Conservation (phyloP, 2,888 invertebrate genomes). For the Stenotaenia linearis region DNA sequence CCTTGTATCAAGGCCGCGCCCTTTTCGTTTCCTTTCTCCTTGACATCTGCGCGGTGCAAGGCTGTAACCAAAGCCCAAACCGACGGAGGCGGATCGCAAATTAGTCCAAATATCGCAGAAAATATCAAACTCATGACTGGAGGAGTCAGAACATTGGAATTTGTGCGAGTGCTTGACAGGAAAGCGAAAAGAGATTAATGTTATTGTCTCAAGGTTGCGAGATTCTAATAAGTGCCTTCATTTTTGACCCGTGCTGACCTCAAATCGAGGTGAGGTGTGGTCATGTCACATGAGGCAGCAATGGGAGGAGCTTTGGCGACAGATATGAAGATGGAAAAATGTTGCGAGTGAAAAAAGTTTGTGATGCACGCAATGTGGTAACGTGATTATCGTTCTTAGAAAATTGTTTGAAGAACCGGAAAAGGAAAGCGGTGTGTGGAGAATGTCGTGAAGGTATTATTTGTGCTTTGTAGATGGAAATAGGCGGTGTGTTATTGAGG, state of each 20-base stretch:
- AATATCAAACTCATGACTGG: too few relatives aligned
- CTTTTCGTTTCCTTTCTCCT: not conserved
- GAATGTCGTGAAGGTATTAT: too few relatives aligned
- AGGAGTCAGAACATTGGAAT: too few relatives aligned
- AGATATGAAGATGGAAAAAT: not conserved
- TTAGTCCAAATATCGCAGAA: not conserved
- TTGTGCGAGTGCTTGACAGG: too few relatives aligned
- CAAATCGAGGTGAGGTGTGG: conserved; percentile 11
- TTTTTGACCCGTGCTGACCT: not conserved
- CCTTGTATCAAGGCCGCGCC: conserved; percentile 1
- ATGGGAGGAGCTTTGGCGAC: conserved; percentile 6
- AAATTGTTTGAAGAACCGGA: too few relatives aligned
- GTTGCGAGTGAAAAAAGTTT: not conserved
- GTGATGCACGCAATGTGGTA: too few relatives aligned
- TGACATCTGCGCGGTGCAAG: not conserved
- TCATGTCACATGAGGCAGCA: not conserved
- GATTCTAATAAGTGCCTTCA: not conserved
- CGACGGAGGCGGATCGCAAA: not conserved
- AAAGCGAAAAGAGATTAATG: too few relatives aligned
- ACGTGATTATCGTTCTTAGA: too few relatives aligned
- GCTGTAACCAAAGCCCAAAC: not conserved
- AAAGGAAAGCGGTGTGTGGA: too few relatives aligned
- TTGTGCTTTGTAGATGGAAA: too few relatives aligned
- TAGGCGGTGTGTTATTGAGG: too few relatives aligned
- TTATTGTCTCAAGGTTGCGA: not conserved